phyloP scores from a whole-genome alignment of 2,888 invertebrate genomes.

The Cartodere bifasciata region DNA sequence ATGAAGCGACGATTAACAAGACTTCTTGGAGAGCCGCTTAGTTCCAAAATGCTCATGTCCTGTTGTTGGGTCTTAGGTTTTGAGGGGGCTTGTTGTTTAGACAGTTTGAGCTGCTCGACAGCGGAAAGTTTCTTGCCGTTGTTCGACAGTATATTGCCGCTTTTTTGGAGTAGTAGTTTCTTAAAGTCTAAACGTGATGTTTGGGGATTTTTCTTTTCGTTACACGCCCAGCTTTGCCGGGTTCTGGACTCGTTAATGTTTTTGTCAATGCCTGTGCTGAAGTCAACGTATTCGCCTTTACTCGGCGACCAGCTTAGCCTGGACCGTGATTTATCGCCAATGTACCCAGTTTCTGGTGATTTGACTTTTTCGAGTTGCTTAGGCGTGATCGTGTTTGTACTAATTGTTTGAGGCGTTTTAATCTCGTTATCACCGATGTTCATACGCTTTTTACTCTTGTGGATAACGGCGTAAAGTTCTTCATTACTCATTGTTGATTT shows the following conservation, averaged over 20 bases:
- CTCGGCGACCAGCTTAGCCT: slow-evolving; percentile 55
- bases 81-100: slow-evolving; percentile 36
- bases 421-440: slow-evolving; percentile 48
- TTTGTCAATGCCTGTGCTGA: slow-evolving; percentile 29
- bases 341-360: slow-evolving; percentile 48
- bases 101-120: slow-evolving; percentile 64
- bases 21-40: slow-evolving; percentile 59
- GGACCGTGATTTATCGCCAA: slow-evolving; percentile 40
- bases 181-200: slow-evolving; percentile 79
- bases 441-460: slow-evolving; percentile 61
- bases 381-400: slow-evolving; percentile 20
- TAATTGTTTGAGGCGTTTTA: slow-evolving; percentile 35
- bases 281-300: slow-evolving; percentile 30
- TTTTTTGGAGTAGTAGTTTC: slow-evolving; percentile 63
- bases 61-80: slow-evolving; percentile 20
- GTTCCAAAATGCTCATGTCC: slow-evolving; percentile 51
- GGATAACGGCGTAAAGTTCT: slow-evolving; percentile 63
- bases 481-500: slow-evolving; percentile 68
- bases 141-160: slow-evolving; percentile 42
- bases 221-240: slow-evolving; percentile 42
- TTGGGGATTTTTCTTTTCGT: slow-evolving; percentile 54
- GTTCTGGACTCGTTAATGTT: slow-evolving; percentile 31
- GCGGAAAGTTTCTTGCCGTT: slow-evolving; percentile 56
- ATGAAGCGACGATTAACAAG: slow-evolving; percentile 48
- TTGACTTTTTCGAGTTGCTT: slow-evolving; percentile 32